A percentile compares a stretch with the other conserved stretches of the same genome.
phyloP scores from a whole-genome alignment of 1,140 invertebrate genomes.

The Ips typographus region DNA sequence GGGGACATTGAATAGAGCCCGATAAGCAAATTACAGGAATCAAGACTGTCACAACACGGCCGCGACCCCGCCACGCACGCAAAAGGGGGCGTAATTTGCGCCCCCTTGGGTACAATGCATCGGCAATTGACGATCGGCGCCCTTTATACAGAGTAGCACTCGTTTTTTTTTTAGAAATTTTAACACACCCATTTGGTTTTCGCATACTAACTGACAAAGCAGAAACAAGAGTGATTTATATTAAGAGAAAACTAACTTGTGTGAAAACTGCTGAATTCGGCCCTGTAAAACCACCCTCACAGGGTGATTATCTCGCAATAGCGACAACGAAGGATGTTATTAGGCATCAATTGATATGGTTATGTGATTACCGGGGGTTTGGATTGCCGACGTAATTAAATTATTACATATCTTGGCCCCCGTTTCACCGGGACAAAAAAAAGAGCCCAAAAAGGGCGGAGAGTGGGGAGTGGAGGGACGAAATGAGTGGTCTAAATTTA shows the following conservation, averaged over 20 bases:
- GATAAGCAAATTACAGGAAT: conserved; percentile 40
- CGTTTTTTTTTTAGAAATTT: not conserved
- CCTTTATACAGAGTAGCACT: conserved; percentile 2
- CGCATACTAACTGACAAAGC: no score
- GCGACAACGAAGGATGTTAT: conserved; percentile 45
- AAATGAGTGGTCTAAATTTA: conserved; percentile 46
- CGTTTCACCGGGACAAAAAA: conserved; percentile 9
- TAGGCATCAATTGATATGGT: conserved; percentile 52
- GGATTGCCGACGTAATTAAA: conserved; percentile 47
- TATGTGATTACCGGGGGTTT: conserved; percentile 48
- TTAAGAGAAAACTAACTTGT: not conserved
- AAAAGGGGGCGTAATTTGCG: conserved; percentile 40
- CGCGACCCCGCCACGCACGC: conserved; percentile 20
- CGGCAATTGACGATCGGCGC: conserved; percentile 30
- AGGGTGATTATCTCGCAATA: conserved; percentile 28
- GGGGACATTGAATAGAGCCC: conserved; percentile 17
- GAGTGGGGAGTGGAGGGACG: not conserved
- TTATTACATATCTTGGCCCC: conserved; percentile 45
- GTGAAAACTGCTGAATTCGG: not conserved
- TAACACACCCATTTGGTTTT: no score
- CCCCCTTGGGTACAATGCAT: conserved; percentile 34
- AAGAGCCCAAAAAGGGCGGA: not conserved
- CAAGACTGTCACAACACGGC: conserved; percentile 38
- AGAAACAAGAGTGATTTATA: no score
- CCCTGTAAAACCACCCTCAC: conserved; percentile 6